Conservation (phyloP, 1,140 invertebrate species). For the Augochlora pura region DNA sequence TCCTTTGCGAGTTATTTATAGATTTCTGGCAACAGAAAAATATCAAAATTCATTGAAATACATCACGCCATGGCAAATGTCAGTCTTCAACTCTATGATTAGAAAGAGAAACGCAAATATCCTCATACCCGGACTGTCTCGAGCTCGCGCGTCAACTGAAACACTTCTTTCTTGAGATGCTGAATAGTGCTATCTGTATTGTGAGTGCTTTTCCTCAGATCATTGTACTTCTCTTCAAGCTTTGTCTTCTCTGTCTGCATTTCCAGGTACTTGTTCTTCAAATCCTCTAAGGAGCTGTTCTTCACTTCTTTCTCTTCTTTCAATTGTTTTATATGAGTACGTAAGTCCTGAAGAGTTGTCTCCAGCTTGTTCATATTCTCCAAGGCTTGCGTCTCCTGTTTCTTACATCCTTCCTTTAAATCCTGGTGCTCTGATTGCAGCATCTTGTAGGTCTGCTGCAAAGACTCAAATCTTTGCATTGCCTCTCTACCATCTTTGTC, state of each 20-base stretch:
- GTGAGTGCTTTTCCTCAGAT: constrained; percentile 59
- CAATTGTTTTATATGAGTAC: constrained; percentile 63
- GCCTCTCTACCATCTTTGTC: constrained; percentile 79
- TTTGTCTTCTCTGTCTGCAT: constrained; percentile 66
- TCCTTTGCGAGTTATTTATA: constrained; percentile 6
- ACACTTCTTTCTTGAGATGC: constrained; percentile 71
- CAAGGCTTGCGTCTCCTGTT: constrained; percentile 65
- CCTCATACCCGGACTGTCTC: constrained; percentile 64
- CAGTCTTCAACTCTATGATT: not conserved
- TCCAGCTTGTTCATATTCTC: constrained; percentile 67
- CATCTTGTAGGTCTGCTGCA: constrained; percentile 78
- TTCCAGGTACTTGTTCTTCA: constrained; percentile 74
- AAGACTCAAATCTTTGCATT: constrained; percentile 77
- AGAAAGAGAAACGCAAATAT: not conserved
- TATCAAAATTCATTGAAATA: not conserved
- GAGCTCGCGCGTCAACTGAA: constrained; percentile 72
- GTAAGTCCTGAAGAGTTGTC: constrained; percentile 64
- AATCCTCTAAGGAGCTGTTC: constrained; percentile 65
- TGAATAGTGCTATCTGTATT: constrained; percentile 64
- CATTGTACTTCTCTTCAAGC: constrained; percentile 71
- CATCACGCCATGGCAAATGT: not conserved
- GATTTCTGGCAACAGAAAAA: constrained; percentile 52
- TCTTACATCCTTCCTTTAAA: constrained; percentile 73
- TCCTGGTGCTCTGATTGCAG: constrained; percentile 76
- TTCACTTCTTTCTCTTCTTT: constrained; percentile 62